Percentiles rank a stretch among this genome's conserved stretches.
phyloP scores from a whole-genome alignment of 2,888 invertebrate species.

The Lordiphosa fenestrarum region DNA sequence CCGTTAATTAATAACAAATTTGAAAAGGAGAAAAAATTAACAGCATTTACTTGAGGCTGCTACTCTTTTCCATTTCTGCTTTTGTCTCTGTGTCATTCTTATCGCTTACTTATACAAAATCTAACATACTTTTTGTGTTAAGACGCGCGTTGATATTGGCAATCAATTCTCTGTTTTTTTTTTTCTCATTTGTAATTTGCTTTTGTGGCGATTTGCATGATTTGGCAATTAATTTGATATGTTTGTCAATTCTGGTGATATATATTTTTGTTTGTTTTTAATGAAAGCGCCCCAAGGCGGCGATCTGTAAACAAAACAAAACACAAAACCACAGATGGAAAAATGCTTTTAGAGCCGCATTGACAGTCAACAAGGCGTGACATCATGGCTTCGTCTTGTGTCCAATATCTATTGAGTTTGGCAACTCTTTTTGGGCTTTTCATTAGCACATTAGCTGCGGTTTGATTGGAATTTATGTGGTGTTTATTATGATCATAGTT shows the following conservation, averaged over 20 bases:
- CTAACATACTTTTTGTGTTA: slow-evolving; percentile 59
- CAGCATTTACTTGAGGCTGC: slow-evolving; percentile 42
- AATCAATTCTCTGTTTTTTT: slow-evolving; percentile 55
- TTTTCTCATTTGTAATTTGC: slow-evolving; percentile 39
- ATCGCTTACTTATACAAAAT: slow-evolving; percentile 38
- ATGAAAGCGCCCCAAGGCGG: slow-evolving; percentile 64
- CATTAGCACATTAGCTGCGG: slow-evolving; percentile 61
- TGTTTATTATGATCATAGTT: slow-evolving; percentile 63
- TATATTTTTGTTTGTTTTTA: slow-evolving; percentile 51
- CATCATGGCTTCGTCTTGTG: slow-evolving; percentile 42
- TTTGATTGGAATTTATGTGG: slow-evolving; percentile 71
- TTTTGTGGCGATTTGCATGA: slow-evolving; percentile 65
- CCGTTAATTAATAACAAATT: slow-evolving; percentile 70
- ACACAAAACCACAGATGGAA: slow-evolving; percentile 50
- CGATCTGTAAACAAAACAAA: slow-evolving; percentile 51
- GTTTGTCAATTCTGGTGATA: slow-evolving; percentile 57
- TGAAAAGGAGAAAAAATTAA: slow-evolving; percentile 30
- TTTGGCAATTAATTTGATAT: slow-evolving; percentile 68
- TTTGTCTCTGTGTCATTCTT: slow-evolving; percentile 17
- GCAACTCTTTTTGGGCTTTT: slow-evolving; percentile 51
- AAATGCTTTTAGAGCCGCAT: slow-evolving; percentile 60
- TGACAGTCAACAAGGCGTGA: slow-evolving; percentile 52
- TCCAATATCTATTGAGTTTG: slow-evolving; percentile 46
- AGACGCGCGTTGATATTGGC: slow-evolving; percentile 66
- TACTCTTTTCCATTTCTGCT: slow-evolving; percentile 19